Evolutionary conservation across 2,113 vertebrate species (phyloP).

Genomic region (Cariama cristata): DNA sequence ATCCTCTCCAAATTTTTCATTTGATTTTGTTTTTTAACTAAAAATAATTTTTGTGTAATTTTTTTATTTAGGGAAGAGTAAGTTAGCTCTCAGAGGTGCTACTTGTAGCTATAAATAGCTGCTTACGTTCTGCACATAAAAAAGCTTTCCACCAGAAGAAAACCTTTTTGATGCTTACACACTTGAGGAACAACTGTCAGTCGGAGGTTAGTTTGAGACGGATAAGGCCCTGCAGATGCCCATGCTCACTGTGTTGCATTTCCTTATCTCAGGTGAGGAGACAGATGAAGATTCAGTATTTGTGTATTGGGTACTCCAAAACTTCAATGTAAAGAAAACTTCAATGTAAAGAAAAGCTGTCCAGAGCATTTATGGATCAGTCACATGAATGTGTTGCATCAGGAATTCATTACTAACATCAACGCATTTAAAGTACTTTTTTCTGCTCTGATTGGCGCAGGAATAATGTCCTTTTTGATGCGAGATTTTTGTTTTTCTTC

Average conservation of each 20-base stretch:
- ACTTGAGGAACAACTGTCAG: neutral
- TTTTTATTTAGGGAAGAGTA: neutral
- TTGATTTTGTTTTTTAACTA: neutral
- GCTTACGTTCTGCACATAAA: neutral
- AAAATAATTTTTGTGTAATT: neutral
- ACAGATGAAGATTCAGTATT: neutral
- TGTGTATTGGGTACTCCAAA: neutral
- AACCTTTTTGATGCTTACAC: neutral
- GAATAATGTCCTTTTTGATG: neutral
- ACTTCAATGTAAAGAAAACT: neutral
- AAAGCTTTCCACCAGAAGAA: neutral
- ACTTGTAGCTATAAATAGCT: neutral
- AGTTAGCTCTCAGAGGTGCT: neutral
- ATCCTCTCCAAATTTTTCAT: neutral
- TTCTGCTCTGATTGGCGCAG: neutral
- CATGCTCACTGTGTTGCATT: fast-evolving
- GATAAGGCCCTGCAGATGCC: neutral
- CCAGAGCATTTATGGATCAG: neutral
- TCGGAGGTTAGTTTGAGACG: neutral
- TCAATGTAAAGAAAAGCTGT: neutral
- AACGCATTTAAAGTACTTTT: neutral
- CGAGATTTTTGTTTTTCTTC: neutral
- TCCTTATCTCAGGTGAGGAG: neutral
- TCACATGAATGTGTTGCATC: neutral
- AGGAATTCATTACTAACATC: no score